A percentile compares a stretch with the other conserved stretches of the same genome.
These are phyloP conservation scores for Sus cebifrons DNA, from an alignment of 2,797 vertebrate genomes.

Conservation along the genomic window DNA sequence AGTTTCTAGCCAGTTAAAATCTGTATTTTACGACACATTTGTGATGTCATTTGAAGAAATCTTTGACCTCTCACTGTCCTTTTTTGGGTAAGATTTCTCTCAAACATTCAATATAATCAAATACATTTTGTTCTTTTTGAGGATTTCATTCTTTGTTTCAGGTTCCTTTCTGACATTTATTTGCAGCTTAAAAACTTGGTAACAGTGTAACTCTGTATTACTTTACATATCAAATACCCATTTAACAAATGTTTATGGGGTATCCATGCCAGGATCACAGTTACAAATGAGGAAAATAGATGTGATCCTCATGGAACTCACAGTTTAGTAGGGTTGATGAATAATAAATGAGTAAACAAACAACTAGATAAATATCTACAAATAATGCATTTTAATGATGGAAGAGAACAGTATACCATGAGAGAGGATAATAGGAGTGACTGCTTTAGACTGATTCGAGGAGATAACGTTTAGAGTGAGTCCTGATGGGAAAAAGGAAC, in stretches of 20 bases:
- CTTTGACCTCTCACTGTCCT: conserved; percentile 40
- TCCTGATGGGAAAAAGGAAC: neutral
- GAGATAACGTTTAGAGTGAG: conserved; percentile 12
- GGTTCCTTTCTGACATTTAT: conserved; percentile 59
- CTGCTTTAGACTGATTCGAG: neutral
- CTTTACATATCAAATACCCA: conserved; percentile 3
- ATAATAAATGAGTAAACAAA: conserved; percentile 31
- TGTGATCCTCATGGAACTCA: neutral
- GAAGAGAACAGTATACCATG: neutral
- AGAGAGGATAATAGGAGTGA: conserved; percentile 20
- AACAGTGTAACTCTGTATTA: neutral
- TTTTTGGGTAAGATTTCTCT: conserved; percentile 23
- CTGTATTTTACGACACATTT: neutral
- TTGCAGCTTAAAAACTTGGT: conserved; percentile 10
- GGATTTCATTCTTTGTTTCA: conserved; percentile 6
- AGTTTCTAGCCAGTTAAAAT: conserved; percentile 57
- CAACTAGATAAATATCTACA: neutral
- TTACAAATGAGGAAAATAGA: conserved; percentile 32
- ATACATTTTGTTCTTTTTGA: conserved; percentile 22
- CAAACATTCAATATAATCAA: conserved; percentile 34
- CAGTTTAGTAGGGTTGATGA: conserved; percentile 29
- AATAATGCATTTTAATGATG: conserved; percentile 20
- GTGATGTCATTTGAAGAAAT: neutral
- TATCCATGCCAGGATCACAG: neutral
- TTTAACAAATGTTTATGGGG: neutral